Evolutionary conservation across 1,140 invertebrate species (phyloP).

Genomic region (Bombus cullumanus): DNA sequence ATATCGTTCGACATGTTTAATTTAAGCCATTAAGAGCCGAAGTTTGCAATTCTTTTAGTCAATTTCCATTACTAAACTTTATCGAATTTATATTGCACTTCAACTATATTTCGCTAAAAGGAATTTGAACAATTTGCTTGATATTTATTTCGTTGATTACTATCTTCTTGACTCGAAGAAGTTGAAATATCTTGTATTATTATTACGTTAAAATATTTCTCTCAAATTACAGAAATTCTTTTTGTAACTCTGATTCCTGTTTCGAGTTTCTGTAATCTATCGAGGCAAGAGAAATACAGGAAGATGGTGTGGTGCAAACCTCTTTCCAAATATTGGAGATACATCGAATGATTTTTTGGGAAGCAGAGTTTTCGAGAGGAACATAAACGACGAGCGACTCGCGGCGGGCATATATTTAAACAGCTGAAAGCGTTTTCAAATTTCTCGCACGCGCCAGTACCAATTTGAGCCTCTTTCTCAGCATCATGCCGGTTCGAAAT

Average conservation of each 20-base stretch:
- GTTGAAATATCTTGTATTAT: no score
- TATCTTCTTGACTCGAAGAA: no score
- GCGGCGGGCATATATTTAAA: slow-evolving; percentile 10
- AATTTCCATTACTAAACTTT: neutral
- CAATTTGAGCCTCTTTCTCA: neutral
- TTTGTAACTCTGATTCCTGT: no score
- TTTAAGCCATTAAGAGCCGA: neutral
- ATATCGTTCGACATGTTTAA: neutral
- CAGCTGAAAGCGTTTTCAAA: slow-evolving; percentile 10
- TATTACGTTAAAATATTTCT: no score
- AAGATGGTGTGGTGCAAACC: no score
- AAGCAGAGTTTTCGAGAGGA: neutral
- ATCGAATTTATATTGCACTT: no score
- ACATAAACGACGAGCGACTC: neutral
- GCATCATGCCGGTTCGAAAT: neutral
- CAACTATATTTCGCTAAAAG: no score
- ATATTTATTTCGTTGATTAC: no score
- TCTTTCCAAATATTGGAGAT: neutral
- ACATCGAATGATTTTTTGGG: neutral
- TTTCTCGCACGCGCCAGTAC: neutral
- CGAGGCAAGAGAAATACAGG: neutral
- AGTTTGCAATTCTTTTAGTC: neutral
- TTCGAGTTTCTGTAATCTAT: no score
- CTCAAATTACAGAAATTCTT: no score
- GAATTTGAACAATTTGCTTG: no score